Conservation (phyloP, 2,113 vertebrate species). For the Pelobates fuscus region DNA sequence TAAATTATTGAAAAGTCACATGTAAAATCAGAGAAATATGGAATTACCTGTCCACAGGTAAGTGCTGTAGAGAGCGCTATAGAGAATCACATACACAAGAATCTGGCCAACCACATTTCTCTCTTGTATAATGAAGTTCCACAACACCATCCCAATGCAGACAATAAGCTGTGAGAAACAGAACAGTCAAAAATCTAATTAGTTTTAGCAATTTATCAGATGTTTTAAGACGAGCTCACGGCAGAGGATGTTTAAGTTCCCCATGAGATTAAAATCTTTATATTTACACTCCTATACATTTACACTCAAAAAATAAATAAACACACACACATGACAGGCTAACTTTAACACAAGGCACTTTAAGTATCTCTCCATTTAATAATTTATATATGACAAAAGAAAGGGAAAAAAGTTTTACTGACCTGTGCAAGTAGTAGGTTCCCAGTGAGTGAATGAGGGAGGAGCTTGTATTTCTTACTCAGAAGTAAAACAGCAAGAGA, state of each 20-base stretch:
- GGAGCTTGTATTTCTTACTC: slow-evolving; percentile 86
- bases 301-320: no score
- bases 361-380: background rate
- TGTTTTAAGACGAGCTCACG: no score
- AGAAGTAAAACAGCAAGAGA: slow-evolving; percentile 84
- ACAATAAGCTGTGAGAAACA: slow-evolving; percentile 72
- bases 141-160: slow-evolving; percentile 88
- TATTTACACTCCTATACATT: no score
- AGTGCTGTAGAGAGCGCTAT: slow-evolving; percentile 87
- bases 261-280: no score
- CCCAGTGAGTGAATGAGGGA: slow-evolving; percentile 88
- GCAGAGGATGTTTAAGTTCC: no score
- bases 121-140: slow-evolving; percentile 83
- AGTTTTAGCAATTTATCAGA: no score
- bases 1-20: no score
- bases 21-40: no score
- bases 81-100: slow-evolving; percentile 85
- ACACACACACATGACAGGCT: no score
- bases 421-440: slow-evolving; percentile 94
- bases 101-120: slow-evolving; percentile 77
- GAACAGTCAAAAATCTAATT: background rate
- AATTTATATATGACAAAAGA: background rate
- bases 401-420: no score
- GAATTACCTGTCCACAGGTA: slow-evolving; percentile 91
- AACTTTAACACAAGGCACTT: no score